Conservation (phyloP, 1,140 invertebrate species). For the Drosophila watanabei region DNA sequence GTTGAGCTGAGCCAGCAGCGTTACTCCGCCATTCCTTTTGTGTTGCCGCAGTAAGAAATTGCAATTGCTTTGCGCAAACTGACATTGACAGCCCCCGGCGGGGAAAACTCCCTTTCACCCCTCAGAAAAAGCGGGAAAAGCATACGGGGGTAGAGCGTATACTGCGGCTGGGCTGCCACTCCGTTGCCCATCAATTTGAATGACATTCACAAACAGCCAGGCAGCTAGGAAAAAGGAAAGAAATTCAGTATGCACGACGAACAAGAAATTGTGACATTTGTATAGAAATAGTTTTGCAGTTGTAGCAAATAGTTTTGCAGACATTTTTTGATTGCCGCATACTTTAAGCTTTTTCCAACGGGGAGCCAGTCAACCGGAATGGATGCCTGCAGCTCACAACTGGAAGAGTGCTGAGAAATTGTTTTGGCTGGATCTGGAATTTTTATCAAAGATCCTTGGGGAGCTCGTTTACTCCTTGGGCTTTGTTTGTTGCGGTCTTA, state of each 20-base stretch:
- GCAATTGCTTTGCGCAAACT: slow-evolving; percentile 70
- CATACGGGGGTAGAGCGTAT: slow-evolving; percentile 18
- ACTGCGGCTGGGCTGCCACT: slow-evolving; percentile 52
- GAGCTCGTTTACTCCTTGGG: slow-evolving; percentile 21
- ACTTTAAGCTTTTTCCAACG: slow-evolving; percentile 55
- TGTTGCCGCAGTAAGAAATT: slow-evolving; percentile 64
- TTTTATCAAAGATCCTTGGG: slow-evolving; percentile 18
- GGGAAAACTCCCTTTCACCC: not conserved
- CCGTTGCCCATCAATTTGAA: slow-evolving; percentile 76
- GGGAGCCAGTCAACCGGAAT: slow-evolving; percentile 32
- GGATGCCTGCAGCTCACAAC: slow-evolving; percentile 45
- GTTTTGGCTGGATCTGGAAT: slow-evolving; percentile 40
- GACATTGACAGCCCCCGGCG: slow-evolving; percentile 67
- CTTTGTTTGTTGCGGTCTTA: slow-evolving; percentile 25
- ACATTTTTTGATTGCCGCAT: slow-evolving; percentile 82
- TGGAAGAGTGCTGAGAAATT: slow-evolving; percentile 38
- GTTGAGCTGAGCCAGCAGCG: slow-evolving; percentile 67
- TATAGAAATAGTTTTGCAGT: slow-evolving; percentile 79
- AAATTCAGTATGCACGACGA: slow-evolving; percentile 46
- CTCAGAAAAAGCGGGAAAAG: not conserved
- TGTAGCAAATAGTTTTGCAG: slow-evolving; percentile 77
- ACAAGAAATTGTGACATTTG: slow-evolving; percentile 79
- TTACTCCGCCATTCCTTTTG: slow-evolving; percentile 40
- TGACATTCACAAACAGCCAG: slow-evolving; percentile 73
- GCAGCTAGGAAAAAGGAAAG: slow-evolving; percentile 22